Percentiles rank a stretch among this genome's conserved stretches.
These are phyloP conservation scores for Leuciscus idus DNA, from an alignment of 2,113 vertebrate species.

Conservation along the genomic window DNA sequence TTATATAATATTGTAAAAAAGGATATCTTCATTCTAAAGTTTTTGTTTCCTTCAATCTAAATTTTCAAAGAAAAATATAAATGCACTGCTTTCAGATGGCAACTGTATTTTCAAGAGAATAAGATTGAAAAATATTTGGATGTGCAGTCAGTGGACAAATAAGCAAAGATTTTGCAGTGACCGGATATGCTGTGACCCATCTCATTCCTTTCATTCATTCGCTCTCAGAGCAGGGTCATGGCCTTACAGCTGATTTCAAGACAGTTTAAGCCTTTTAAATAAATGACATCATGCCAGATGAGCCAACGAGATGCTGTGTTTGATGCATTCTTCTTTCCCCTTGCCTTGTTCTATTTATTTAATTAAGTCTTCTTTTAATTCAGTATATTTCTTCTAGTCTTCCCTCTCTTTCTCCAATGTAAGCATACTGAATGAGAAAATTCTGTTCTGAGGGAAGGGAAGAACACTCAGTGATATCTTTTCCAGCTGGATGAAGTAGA, in stretches of 20 bases:
- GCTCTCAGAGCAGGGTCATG: neutral
- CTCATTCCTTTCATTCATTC: neutral
- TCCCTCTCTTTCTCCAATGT: neutral
- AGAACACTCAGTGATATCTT: conserved; percentile 34
- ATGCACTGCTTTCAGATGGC: neutral
- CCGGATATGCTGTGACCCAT: conserved; percentile 13
- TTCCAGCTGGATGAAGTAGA: conserved; percentile 53
- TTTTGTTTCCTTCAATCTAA: neutral
- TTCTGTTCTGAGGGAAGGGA: conserved; percentile 10
- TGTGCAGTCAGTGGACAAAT: neutral
- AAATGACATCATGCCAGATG: neutral
- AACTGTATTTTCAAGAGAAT: conserved; percentile 5
- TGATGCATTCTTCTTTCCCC: neutral
- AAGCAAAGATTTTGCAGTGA: neutral
- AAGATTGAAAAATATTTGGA: conserved; percentile 1
- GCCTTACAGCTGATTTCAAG: neutral
- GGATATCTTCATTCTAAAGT: neutral
- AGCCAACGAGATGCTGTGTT: neutral
- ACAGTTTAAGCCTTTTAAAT: neutral
- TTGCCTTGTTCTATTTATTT: neutral
- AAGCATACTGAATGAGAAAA: conserved; percentile 22
- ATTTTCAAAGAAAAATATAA: neutral
- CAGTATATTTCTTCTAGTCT: neutral
- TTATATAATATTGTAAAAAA: neutral
- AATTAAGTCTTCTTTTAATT: neutral